phyloP scores from a whole-genome alignment of 2,888 invertebrate species.

The Cheiracanthium punctorium region DNA sequence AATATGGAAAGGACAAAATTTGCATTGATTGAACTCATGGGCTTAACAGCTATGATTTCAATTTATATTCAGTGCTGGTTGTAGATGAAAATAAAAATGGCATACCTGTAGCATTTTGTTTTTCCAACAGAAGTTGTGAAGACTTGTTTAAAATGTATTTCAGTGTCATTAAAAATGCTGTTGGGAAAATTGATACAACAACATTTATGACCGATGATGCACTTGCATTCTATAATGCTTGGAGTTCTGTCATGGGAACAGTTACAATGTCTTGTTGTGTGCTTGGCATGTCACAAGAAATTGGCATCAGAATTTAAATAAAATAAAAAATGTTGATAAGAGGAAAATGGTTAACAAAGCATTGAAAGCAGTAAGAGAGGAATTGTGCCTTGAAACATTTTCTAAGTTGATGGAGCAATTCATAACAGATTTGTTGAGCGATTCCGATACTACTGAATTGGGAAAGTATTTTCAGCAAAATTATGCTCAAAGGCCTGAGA shows the following conservation, averaged over 20 bases:
- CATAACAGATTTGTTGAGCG: too few relatives aligned
- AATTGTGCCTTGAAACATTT: too few relatives aligned
- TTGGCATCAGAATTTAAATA: conserved; percentile 24
- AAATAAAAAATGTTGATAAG: neutral
- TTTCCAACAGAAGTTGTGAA: conserved; percentile 15
- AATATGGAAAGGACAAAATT: conserved; percentile 31
- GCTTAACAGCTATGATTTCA: conserved; percentile 38
- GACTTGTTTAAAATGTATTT: conserved; percentile 18
- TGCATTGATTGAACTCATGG: conserved; percentile 58
- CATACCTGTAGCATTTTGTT: conserved; percentile 24
- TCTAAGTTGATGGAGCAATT: too few relatives aligned
- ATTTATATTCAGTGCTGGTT: conserved; percentile 38
- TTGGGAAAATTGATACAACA: neutral
- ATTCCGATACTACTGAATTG: too few relatives aligned
- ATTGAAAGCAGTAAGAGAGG: too few relatives aligned
- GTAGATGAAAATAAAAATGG: conserved; percentile 36
- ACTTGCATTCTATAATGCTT: conserved; percentile 67
- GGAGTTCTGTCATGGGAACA: conserved; percentile 59
- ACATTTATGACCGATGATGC: conserved; percentile 70
- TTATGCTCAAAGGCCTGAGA: too few relatives aligned
- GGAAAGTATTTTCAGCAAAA: too few relatives aligned
- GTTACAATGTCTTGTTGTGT: conserved; percentile 46
- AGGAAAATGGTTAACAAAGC: too few relatives aligned
- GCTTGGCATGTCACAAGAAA: conserved; percentile 61
- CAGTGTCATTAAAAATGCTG: neutral